Evolutionary conservation across 2,888 invertebrate genomes (phyloP).

Genomic region (Elysia crispata): DNA sequence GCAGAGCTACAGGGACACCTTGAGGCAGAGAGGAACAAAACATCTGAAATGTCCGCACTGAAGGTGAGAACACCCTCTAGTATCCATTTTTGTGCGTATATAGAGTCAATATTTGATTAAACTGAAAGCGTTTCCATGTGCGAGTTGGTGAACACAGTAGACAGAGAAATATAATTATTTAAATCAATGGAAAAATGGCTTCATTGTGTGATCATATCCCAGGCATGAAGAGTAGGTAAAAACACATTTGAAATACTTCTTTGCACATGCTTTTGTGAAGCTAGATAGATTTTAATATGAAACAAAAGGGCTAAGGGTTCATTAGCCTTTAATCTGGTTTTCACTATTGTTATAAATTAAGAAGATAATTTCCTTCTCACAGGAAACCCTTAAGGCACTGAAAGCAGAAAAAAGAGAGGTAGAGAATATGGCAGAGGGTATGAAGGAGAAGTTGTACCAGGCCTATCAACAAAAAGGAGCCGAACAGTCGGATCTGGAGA

Average conservation of each 20-base stretch:
- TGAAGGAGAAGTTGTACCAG: slow-evolving; percentile 51
- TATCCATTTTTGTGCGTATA: too few species aligned
- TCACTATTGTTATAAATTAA: too few species aligned
- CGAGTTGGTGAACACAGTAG: too few species aligned
- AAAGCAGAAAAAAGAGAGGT: slow-evolving; percentile 47
- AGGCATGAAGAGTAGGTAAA: not conserved
- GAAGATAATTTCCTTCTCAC: not conserved
- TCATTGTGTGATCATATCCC: too few species aligned
- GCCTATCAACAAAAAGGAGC: slow-evolving; percentile 55
- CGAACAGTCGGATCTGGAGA: slow-evolving; percentile 58
- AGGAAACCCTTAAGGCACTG: slow-evolving; percentile 41
- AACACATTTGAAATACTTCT: too few species aligned
- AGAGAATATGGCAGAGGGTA: slow-evolving; percentile 42
- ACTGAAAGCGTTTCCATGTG: too few species aligned
- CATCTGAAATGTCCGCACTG: not conserved
- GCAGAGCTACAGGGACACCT: slow-evolving; percentile 17
- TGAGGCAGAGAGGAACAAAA: slow-evolving; percentile 27
- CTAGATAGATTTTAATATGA: too few species aligned
- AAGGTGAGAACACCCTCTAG: slow-evolving; percentile 9
- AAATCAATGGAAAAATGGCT: not conserved
- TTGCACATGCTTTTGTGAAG: too few species aligned
- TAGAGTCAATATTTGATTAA: too few species aligned
- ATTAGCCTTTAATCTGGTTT: too few species aligned
- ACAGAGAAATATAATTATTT: too few species aligned
- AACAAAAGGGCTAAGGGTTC: too few species aligned